Conservation (phyloP, 2,888 invertebrate genomes). For the Trachelus troglodyta region DNA sequence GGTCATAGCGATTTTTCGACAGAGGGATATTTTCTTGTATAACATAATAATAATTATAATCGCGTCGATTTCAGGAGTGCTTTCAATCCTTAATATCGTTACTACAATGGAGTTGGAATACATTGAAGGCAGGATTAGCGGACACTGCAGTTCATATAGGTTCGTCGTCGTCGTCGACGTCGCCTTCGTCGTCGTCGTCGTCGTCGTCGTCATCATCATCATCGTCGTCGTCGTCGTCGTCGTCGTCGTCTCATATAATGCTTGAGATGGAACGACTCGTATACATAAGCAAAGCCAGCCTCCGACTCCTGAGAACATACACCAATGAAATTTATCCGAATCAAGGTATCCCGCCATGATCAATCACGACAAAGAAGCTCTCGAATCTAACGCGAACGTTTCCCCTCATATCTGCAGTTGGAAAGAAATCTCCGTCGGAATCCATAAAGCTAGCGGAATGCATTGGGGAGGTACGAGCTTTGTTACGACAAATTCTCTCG, state of each 20-base stretch:
- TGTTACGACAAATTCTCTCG: slow-evolving; percentile 85
- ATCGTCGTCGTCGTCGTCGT: slow-evolving; percentile 67
- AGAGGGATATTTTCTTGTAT: not conserved
- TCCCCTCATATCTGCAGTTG: slow-evolving; percentile 36
- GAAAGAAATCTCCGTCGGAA: slow-evolving; percentile 71
- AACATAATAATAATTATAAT: slow-evolving; percentile 7
- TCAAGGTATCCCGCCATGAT: slow-evolving; percentile 64
- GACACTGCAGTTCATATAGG: slow-evolving; percentile 68
- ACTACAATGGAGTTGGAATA: slow-evolving; percentile 93
- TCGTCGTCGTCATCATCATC: slow-evolving; percentile 56
- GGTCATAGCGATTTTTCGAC: too few species aligned
- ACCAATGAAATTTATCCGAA: slow-evolving; percentile 93
- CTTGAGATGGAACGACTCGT: slow-evolving; percentile 85
- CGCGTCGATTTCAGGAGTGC: slow-evolving; percentile 69
- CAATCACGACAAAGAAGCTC: not conserved
- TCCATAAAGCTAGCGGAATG: slow-evolving; percentile 85
- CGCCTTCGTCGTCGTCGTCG: slow-evolving; percentile 55
- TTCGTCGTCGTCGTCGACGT: slow-evolving; percentile 62
- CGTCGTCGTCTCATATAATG: slow-evolving; percentile 65
- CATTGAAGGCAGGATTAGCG: slow-evolving; percentile 79
- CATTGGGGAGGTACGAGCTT: slow-evolving; percentile 84
- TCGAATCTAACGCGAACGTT: too few species aligned
- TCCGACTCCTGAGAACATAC: slow-evolving; percentile 85
- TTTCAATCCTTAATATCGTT: slow-evolving; percentile 87
- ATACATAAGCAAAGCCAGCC: slow-evolving; percentile 85